Conservation (phyloP, 2,888 invertebrate species). For the Carcina quercana region DNA sequence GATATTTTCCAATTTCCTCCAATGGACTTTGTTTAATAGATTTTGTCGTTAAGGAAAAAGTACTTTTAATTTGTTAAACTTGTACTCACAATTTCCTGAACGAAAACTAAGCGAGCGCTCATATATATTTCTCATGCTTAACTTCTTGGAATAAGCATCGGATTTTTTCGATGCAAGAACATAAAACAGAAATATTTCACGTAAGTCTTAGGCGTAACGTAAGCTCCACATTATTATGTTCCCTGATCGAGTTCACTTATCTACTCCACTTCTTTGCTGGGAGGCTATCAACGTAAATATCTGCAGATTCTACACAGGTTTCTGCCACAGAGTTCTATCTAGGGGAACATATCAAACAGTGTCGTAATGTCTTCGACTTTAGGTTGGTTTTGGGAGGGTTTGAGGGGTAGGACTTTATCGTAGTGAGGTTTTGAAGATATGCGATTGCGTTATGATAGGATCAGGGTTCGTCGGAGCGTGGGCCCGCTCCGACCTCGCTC, state of each 20-base stretch:
- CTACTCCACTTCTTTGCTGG: slow-evolving; percentile 62
- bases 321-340: slow-evolving; percentile 30
- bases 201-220: slow-evolving; percentile 44
- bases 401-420: slow-evolving; percentile 33
- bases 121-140: too few relatives aligned
- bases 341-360: slow-evolving; percentile 11
- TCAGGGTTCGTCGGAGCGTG: slow-evolving; percentile 63
- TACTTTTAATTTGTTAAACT: too few relatives aligned
- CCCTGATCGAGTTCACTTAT: slow-evolving; percentile 64
- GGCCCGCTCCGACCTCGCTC: slow-evolving; percentile 35
- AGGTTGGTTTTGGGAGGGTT: slow-evolving; percentile 29
- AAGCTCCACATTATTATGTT: slow-evolving; percentile 53
- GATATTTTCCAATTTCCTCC: slow-evolving; percentile 44
- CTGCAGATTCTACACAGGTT: slow-evolving; percentile 45
- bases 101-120: too few relatives aligned
- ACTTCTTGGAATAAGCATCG: too few relatives aligned
- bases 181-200: too few relatives aligned
- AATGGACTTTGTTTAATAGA: slow-evolving; percentile 24
- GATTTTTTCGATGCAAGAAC: too few relatives aligned
- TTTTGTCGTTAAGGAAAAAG: too few relatives aligned
- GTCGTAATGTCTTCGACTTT: slow-evolving; percentile 16
- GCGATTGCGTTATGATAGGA: slow-evolving; percentile 73
- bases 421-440: slow-evolving; percentile 35
- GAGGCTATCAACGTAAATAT: slow-evolving; percentile 70
- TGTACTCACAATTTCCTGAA: too few relatives aligned